Percentiles rank a stretch among this genome's conserved stretches.
These are phyloP conservation scores for Thecophora atra DNA, from an alignment of 2,888 invertebrate genomes.

Conservation along the genomic window DNA sequence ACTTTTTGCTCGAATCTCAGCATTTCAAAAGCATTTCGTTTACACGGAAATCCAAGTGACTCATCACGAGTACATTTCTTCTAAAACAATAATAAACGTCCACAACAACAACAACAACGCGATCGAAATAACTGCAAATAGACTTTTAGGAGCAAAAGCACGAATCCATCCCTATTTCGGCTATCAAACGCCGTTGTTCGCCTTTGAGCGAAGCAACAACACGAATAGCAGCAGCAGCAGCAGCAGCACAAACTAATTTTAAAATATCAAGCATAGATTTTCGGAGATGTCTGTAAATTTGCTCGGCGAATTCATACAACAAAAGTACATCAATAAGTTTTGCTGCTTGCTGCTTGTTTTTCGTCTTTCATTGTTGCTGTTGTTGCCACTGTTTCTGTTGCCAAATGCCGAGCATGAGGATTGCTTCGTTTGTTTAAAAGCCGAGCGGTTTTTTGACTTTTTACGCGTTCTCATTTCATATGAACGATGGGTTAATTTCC, in stretches of 20 bases:
- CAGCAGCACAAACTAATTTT: slow-evolving; percentile 18
- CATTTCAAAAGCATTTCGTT: too few relatives aligned
- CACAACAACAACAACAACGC: not conserved
- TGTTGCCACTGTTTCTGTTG: not conserved
- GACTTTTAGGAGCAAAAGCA: slow-evolving; percentile 19
- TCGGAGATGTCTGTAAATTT: not conserved
- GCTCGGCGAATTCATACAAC: not conserved
- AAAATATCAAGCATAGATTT: slow-evolving; percentile 22
- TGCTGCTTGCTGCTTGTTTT: not conserved
- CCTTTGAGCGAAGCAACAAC: slow-evolving; percentile 19
- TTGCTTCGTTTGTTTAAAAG: too few relatives aligned
- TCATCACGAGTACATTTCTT: too few relatives aligned
- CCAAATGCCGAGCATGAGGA: not conserved
- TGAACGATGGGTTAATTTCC: too few relatives aligned
- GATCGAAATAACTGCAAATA: slow-evolving; percentile 2
- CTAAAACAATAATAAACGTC: too few relatives aligned
- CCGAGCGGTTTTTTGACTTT: too few relatives aligned
- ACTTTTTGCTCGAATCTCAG: too few relatives aligned
- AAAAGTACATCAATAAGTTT: not conserved
- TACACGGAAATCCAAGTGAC: too few relatives aligned
- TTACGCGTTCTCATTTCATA: too few relatives aligned
- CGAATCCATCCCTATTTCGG: slow-evolving; percentile 30
- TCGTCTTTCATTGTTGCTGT: not conserved
- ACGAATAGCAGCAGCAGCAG: not conserved
- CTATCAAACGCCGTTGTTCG: slow-evolving; percentile 26